Evolutionary conservation across 2,888 invertebrate species (phyloP), one percentile per base, ranked within the genome.

Genomic region (Tipula helvola): DNA sequence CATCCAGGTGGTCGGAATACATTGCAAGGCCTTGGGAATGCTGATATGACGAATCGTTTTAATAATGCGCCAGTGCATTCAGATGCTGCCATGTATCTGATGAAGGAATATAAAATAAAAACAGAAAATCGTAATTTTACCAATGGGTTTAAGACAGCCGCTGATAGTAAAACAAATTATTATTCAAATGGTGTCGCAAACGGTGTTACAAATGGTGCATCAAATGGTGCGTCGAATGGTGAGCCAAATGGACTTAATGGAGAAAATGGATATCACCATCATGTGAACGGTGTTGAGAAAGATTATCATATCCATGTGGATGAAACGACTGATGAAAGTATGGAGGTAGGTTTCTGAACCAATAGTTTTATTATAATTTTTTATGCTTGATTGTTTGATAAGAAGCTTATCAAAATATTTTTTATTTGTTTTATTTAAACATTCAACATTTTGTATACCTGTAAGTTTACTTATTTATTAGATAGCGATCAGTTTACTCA

Each of bases 1-100:
- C 96, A 96, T 90, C 96, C 96, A 0, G 96, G 96, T 0, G 96
- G 96, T 0, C 90, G 93, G 0, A 94, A 94, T 89, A 94, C 94
- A 1, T 90, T 96, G 0, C 91, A 92, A 42, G 90, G 90, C 1
- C 88, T 91, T 2, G 88, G 89, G 87, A 83, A 88, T 13, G 83
- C 44, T 5, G 90, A 91, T 88, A 92, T 91, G 89, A 91, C 91
- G 28, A 86, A 88, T 1, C 89, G 90, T 44, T 91, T 91, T 86
- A 87, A 90, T 87, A 90, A 89, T 83, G 90, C 90, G 0, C 92
- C 91, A 8, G 90, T 90, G 47, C 91, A 91, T 88, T 91, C 91
- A 3, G 90, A 90, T 88, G 91, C 91, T 2, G 92, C 92, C 4
- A 90, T 91, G 89, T 91, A 91, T 88, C 88, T 91, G 42, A 89